These are phyloP conservation scores for Scomber scombrus DNA, from an alignment of 2,113 vertebrate species.

Conservation along the genomic window DNA sequence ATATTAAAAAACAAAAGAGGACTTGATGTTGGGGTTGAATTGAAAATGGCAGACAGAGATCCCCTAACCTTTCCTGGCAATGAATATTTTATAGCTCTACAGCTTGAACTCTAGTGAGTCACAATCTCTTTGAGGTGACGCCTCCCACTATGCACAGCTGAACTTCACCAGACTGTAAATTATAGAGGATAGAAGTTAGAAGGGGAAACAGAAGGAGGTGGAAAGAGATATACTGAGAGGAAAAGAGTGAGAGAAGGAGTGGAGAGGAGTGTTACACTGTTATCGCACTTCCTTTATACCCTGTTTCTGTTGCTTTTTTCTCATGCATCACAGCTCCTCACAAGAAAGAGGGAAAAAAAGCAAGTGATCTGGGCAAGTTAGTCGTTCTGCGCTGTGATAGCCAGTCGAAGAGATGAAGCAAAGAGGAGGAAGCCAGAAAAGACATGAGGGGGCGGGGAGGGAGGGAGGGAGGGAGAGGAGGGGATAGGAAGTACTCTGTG, in stretches of 20 bases:
- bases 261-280: constrained; percentile 49
- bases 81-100: constrained; percentile 71
- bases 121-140: constrained; percentile 71
- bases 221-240: constrained; percentile 54
- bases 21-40: constrained; percentile 28
- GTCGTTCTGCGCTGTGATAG: constrained; percentile 65
- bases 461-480: constrained; percentile 52
- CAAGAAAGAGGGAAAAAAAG: constrained; percentile 25
- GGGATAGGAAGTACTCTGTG: constrained; percentile 80
- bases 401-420: constrained; percentile 60
- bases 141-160: constrained; percentile 75
- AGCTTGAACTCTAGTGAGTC: constrained; percentile 78
- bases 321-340: constrained; percentile 54
- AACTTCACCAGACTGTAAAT: constrained; percentile 77
- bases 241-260: constrained; percentile 37
- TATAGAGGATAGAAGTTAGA: constrained; percentile 70
- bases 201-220: constrained; percentile 70
- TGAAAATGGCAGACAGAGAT: constrained; percentile 56
- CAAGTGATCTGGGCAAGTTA: constrained; percentile 50
- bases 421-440: constrained; percentile 71
- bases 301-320: constrained; percentile 35
- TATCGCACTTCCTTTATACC: constrained; percentile 51
- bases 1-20: neutral
- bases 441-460: constrained; percentile 72
- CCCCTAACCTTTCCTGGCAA: constrained; percentile 66